Percentiles rank a stretch among this genome's conserved stretches.
phyloP scores from a whole-genome alignment of 1,140 invertebrate species.

The Ctenoplectra terminalis region DNA sequence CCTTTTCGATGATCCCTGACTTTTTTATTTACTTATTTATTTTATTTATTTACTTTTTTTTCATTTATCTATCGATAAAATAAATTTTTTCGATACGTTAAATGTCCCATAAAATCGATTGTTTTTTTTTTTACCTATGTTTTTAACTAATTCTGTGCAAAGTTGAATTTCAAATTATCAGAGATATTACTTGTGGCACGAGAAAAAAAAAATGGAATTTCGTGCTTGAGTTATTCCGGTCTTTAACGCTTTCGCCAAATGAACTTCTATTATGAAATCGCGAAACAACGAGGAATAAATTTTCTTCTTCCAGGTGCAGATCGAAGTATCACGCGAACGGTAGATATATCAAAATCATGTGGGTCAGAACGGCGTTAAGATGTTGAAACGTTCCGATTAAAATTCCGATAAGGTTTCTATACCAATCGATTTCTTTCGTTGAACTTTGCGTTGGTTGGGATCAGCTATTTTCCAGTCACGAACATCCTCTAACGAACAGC shows the following conservation, averaged over 20 bases:
- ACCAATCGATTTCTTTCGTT: background rate
- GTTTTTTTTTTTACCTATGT: background rate
- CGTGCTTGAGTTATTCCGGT: no score
- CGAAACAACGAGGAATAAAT: conserved; percentile 1
- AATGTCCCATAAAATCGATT: background rate
- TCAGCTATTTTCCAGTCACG: conserved; percentile 37
- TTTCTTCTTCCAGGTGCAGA: background rate
- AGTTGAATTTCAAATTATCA: background rate
- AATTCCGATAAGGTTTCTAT: conserved; percentile 25
- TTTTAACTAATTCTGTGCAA: background rate
- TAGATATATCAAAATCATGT: conserved; percentile 9
- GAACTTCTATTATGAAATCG: background rate
- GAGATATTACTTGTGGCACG: background rate
- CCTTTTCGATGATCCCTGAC: no score
- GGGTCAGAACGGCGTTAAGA: background rate
- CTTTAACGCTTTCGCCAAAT: background rate
- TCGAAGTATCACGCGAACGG: conserved; percentile 14
- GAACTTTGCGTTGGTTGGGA: background rate
- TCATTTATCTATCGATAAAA: no score
- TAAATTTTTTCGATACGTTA: background rate
- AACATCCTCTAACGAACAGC: background rate
- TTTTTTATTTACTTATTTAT: no score
- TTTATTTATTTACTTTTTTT: background rate
- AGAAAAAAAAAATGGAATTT: background rate
- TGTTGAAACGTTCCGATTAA: conserved; percentile 6